These are phyloP conservation scores for Malthinus flaveolus DNA, from an alignment of 2,888 invertebrate species.

Conservation along the genomic window DNA sequence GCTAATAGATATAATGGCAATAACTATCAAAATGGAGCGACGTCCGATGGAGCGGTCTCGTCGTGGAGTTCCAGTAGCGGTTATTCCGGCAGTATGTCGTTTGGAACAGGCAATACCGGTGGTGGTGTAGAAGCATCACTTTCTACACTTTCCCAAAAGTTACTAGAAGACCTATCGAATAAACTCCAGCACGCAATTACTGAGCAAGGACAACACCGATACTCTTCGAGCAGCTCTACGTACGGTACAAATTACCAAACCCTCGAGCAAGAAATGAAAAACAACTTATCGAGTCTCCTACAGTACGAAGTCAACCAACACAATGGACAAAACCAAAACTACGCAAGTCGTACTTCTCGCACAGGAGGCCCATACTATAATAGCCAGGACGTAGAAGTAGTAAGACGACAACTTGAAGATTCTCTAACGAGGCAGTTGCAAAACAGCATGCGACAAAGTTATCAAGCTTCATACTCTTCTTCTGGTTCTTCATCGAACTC, in stretches of 20 bases:
- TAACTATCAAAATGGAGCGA: neutral
- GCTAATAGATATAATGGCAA: no score
- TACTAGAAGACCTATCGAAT: constrained; percentile 45
- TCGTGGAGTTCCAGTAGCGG: neutral
- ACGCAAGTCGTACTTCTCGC: constrained; percentile 23
- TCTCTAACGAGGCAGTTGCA: constrained; percentile 42
- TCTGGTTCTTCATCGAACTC: neutral
- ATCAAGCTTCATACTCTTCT: constrained; percentile 1
- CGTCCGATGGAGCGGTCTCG: neutral
- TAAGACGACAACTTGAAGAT: constrained; percentile 44
- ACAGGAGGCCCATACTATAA: constrained; percentile 44
- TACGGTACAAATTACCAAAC: constrained; percentile 33
- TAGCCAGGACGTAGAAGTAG: constrained; percentile 44
- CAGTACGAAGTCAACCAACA: constrained; percentile 43
- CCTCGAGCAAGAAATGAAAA: constrained; percentile 46
- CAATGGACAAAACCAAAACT: constrained; percentile 36
- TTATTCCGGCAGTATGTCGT: neutral
- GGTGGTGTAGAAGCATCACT: neutral
- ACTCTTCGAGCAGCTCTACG: constrained; percentile 8
- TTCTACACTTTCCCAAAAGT: neutral
- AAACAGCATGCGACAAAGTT: constrained; percentile 26
- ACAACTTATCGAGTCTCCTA: constrained; percentile 46
- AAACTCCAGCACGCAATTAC: constrained; percentile 43
- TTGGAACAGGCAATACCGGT: neutral
- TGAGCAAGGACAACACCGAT: constrained; percentile 11